Conservation (phyloP, 2,797 vertebrate genomes). For the Iguana delicatissima region DNA sequence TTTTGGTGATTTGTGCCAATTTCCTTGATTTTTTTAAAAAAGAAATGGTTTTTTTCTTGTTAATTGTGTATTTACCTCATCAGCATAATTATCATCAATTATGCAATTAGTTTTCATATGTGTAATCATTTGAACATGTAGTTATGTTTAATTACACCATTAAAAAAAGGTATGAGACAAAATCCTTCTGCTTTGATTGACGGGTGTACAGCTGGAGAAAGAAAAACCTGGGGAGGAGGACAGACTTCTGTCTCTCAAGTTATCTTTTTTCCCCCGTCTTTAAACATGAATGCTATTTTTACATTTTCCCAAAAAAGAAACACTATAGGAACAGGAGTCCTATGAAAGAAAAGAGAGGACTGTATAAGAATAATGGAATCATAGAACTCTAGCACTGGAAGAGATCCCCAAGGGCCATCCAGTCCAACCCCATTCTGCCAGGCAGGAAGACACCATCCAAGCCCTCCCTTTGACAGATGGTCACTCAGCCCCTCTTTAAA, state of each 20-base stretch:
- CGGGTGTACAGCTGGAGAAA: background rate
- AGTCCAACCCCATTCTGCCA: too few species aligned
- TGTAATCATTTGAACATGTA: conserved; percentile 77
- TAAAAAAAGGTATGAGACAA: conserved; percentile 66
- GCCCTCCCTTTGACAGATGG: too few species aligned
- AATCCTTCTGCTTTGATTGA: conserved; percentile 71
- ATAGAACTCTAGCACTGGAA: too few species aligned
- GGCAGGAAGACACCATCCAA: too few species aligned
- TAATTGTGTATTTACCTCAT: conserved; percentile 73
- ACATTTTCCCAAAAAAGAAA: background rate
- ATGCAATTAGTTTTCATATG: conserved; percentile 73
- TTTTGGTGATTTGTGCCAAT: conserved; percentile 11
- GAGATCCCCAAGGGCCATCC: too few species aligned
- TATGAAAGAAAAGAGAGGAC: background rate
- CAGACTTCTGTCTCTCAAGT: background rate
- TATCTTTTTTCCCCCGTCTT: background rate
- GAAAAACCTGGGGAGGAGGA: too few species aligned
- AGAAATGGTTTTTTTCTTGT: conserved; percentile 43
- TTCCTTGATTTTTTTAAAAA: conserved; percentile 33
- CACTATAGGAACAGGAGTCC: background rate
- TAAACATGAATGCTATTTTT: background rate
- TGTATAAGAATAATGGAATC: too few species aligned
- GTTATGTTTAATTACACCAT: conserved; percentile 73
- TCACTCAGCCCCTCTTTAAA: too few species aligned
- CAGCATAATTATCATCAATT: conserved; percentile 73